phyloP scores from a whole-genome alignment of 2,888 invertebrate genomes.

The Adela reaumurella region DNA sequence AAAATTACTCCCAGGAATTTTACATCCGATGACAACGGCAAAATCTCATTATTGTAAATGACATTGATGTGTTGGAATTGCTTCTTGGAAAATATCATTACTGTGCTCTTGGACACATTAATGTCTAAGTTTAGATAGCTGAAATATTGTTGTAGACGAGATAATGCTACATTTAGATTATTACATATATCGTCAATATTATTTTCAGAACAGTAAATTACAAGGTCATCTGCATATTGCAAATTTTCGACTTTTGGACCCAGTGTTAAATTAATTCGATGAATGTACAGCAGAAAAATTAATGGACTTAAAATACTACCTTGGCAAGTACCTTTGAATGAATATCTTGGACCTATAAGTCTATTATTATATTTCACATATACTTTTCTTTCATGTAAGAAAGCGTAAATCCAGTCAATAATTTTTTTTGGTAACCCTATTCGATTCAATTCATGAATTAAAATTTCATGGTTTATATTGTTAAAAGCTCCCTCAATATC shows the following conservation, averaged over 20 bases:
- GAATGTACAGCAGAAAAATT: constrained; percentile 9
- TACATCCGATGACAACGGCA: too few species aligned
- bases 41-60: too few species aligned
- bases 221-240: constrained; percentile 9
- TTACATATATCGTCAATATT: too few species aligned
- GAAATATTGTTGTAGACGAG: too few species aligned
- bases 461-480: constrained; percentile 6
- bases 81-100: too few species aligned
- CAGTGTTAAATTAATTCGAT: constrained; percentile 6
- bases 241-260: constrained; percentile 8
- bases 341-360: constrained; percentile 6
- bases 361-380: constrained; percentile 8
- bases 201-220: neutral
- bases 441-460: neutral
- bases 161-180: too few species aligned
- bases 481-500: constrained; percentile 8
- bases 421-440: constrained; percentile 7
- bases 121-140: too few species aligned
- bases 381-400: constrained; percentile 10
- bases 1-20: too few species aligned
- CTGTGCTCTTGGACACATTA: too few species aligned
- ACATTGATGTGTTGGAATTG: too few species aligned
- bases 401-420: constrained; percentile 7
- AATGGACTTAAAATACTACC: constrained; percentile 7
- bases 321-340: constrained; percentile 9